Evolutionary conservation across 2,113 vertebrate species (phyloP).

Genomic region (Barnardius zonarius): DNA sequence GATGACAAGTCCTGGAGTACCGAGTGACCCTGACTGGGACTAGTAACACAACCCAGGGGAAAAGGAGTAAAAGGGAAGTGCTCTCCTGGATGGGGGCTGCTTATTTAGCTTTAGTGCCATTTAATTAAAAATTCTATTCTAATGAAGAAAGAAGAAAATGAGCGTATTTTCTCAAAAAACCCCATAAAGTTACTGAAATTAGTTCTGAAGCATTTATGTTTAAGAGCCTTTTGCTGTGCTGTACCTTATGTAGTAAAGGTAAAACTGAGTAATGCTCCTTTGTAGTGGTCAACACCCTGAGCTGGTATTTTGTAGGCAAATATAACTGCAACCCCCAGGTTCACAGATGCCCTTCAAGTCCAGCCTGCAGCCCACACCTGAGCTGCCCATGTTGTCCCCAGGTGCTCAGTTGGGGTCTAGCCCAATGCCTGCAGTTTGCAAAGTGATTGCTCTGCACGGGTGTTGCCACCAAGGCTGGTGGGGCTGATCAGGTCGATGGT

Average conservation of each 20-base stretch:
- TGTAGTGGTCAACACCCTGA: background rate
- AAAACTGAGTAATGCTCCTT: background rate
- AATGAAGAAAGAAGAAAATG: background rate
- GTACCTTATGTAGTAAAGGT: background rate
- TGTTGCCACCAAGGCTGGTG: background rate
- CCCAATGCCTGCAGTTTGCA: background rate
- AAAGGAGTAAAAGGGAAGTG: background rate
- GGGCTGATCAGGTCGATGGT: background rate
- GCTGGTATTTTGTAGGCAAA: background rate
- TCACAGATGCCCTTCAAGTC: background rate
- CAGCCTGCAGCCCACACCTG: background rate
- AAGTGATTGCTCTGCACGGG: background rate
- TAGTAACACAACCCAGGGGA: background rate
- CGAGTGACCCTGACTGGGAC: background rate
- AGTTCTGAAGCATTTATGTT: background rate
- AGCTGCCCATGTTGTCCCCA: background rate
- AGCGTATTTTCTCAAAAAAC: background rate
- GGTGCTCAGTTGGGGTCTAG: background rate
- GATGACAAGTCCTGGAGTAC: background rate
- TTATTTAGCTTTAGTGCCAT: background rate
- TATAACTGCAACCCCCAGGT: background rate
- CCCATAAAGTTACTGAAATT: background rate
- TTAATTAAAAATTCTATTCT: background rate
- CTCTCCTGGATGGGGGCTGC: background rate
- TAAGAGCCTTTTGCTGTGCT: background rate